phyloP scores from a whole-genome alignment of 2,797 vertebrate species.

The Chiropotes sagulatus region DNA sequence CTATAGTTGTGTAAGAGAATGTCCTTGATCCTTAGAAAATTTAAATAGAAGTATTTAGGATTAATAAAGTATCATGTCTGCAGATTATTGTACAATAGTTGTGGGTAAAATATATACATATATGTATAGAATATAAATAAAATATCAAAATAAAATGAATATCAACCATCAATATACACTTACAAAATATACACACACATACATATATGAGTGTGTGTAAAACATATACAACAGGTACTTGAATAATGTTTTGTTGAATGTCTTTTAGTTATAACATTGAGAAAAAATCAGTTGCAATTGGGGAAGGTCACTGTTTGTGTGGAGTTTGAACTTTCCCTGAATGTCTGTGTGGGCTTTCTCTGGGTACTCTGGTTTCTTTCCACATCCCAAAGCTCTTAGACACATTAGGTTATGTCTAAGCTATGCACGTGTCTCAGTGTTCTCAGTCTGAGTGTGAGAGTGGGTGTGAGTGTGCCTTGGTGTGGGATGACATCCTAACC shows the following conservation, averaged over 20 bases:
- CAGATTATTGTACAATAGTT: not conserved
- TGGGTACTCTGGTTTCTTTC: not conserved
- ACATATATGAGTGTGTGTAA: not conserved
- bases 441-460: not conserved
- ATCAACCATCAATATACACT: not conserved
- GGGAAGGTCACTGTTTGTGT: not conserved
- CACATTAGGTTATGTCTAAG: not conserved
- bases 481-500: not conserved
- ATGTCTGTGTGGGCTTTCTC: not conserved
- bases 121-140: not conserved
- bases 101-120: not conserved
- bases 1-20: not conserved
- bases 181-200: fast-evolving
- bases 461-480: not conserved
- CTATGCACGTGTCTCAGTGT: not conserved
- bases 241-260: not conserved
- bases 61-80: not conserved
- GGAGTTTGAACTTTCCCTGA: not conserved
- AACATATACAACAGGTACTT: not conserved
- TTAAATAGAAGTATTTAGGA: not conserved
- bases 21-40: not conserved
- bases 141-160: not conserved
- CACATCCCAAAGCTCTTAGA: not conserved
- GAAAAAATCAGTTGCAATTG: not conserved
- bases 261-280: not conserved